Base-by-base conservation (phyloP, 2,113 vertebrate species). In the Stegastes partitus region DNA sequence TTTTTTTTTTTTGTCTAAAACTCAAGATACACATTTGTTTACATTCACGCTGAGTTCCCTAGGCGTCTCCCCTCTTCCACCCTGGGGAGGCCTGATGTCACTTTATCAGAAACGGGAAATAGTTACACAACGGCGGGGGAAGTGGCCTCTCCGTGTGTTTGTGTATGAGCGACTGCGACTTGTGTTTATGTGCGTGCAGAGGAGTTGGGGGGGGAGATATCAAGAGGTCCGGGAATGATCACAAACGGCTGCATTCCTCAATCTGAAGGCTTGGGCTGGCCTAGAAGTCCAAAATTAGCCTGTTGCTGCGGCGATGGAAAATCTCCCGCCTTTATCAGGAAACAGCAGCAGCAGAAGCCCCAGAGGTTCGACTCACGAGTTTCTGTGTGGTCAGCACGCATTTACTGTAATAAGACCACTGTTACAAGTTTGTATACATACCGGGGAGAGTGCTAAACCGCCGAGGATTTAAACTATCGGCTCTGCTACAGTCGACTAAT, bases 261-360 rank as follows among this genome's bases (percentile, higher is more conserved):
- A 77, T 84, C 56, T 57, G 70, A 31, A 82, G 74, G 76, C 59
- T 81, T 58, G 54, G 74, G 76, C 83, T 83, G 71, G 55, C 73
- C 77, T 85, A 73, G 77, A 90, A 85, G 72, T 91, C 91, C 89
- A 92, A 90, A 94, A 91, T 90, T 93, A 94, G 91, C 87, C 73
- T 72, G 83, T 85, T 89, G 79, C 81, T 37, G 62, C 68, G 62
- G 84, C 28, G 42, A 87, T 81, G 79, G 84, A 92, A 93, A 88
- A 89, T 91, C 68, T 90, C 54, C 54, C 28, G 31, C 68, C 69
- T 86, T 84, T 78, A 93, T 92, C 86, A 89, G 90, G 87, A 92
- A 94, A 77, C 85, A 79, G 81, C 7, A n/a, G n/a, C n/a, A 9
- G 77, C 25, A 34, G 31, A 34, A 50, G 68, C 71, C 55, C 73